phyloP scores from a whole-genome alignment of 2,888 invertebrate genomes.

The Tetragnatha montana region DNA sequence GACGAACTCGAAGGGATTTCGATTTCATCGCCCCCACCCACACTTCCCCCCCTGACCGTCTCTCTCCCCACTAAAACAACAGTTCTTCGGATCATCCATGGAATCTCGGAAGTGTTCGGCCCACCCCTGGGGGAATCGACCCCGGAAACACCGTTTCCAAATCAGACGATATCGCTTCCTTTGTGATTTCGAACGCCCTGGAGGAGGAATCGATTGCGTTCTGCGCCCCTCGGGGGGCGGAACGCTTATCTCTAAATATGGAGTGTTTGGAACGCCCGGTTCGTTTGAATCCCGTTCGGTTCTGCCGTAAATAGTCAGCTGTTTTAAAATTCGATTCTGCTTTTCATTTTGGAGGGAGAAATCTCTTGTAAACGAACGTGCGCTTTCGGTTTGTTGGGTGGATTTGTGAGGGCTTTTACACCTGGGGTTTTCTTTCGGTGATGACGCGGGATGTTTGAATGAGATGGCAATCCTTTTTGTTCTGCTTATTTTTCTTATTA shows the following conservation, averaged over 20 bases:
- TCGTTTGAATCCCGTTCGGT: not conserved
- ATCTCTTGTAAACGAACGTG: not conserved
- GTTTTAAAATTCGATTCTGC: not conserved
- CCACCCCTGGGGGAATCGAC: not conserved
- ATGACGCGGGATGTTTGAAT: too few relatives aligned
- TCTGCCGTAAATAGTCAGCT: not conserved
- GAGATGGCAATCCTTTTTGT: too few relatives aligned
- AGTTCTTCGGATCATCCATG: not conserved
- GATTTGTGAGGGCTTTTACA: not conserved
- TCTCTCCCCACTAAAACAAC: too few relatives aligned
- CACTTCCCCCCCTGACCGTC: too few relatives aligned
- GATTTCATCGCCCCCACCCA: too few relatives aligned
- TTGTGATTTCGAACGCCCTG: conserved; percentile 10
- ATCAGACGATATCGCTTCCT: conserved; percentile 32
- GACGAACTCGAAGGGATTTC: too few relatives aligned
- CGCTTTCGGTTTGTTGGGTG: not conserved
- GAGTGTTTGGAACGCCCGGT: not conserved
- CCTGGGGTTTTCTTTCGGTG: too few relatives aligned
- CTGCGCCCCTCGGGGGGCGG: not conserved
- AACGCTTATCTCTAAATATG: conserved; percentile 42
- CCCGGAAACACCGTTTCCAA: conserved; percentile 5
- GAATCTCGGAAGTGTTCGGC: not conserved
- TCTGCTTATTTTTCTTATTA: too few relatives aligned
- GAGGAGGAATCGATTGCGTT: not conserved
- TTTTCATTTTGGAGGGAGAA: not conserved